Conservation (phyloP, 2,113 vertebrate species). For the Myocastor coypus region DNA sequence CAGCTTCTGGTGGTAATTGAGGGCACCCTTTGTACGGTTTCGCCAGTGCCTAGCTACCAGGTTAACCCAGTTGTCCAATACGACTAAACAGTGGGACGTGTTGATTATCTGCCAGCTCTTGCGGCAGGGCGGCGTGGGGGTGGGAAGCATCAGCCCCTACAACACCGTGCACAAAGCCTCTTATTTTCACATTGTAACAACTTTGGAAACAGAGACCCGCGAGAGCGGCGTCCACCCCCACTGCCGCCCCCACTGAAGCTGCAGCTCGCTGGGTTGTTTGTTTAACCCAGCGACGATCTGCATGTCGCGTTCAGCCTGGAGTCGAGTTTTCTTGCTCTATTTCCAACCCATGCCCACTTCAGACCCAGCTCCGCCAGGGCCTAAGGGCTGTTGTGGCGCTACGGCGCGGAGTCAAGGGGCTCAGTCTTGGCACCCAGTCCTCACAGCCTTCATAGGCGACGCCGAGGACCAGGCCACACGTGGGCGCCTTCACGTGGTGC, state of each 20-base stretch:
- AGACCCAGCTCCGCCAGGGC: slow-evolving; percentile 62
- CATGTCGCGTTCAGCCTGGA: slow-evolving; percentile 70
- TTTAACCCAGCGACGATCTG: slow-evolving; percentile 71
- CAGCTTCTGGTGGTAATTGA: slow-evolving; percentile 79
- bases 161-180: slow-evolving; percentile 74
- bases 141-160: slow-evolving; percentile 74
- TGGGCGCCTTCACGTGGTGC: slow-evolving; percentile 74
- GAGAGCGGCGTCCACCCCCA: slow-evolving; percentile 70
- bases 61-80: slow-evolving; percentile 83
- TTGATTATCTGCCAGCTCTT: slow-evolving; percentile 79
- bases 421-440: background rate
- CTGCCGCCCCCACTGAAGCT: slow-evolving; percentile 71
- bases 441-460: background rate
- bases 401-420: slow-evolving; percentile 45
- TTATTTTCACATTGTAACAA: slow-evolving; percentile 79
- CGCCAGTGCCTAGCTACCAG: slow-evolving; percentile 77
- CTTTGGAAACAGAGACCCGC: slow-evolving; percentile 75
- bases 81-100: slow-evolving; percentile 80
- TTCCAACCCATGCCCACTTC: slow-evolving; percentile 18
- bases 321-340: slow-evolving; percentile 69
- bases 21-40: slow-evolving; percentile 79
- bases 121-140: slow-evolving; percentile 72
- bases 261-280: slow-evolving; percentile 72
- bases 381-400: slow-evolving; percentile 58
- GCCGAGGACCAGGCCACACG: slow-evolving; percentile 48